Evolutionary conservation across 2,797 vertebrate genomes (phyloP), one percentile per base, ranked within the genome.

Genomic region (Gastrophryne carolinensis): DNA sequence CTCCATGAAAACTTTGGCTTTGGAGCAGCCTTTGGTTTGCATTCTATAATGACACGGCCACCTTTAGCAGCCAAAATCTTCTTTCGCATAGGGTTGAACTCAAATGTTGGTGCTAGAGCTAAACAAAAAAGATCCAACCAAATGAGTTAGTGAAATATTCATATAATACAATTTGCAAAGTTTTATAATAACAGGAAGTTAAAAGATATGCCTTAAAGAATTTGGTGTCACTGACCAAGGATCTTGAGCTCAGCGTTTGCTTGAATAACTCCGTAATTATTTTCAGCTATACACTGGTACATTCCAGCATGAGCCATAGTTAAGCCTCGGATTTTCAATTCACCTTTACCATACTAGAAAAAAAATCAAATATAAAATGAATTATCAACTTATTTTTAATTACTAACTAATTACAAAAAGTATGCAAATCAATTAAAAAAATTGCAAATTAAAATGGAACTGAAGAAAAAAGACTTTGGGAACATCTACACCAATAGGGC

Each of bases 281-380:
- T 98, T 83, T 97, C 95, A 12, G 95, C 96, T 37, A 95, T 91
- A 84, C 98, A 99, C 78, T 99, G 98, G 84, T 98, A 99, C 95
- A 99, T 97, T 79, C 95, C 97, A 0, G 94, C 94, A 79, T 98
- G 91, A 0, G 92, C 89, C 60, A 95, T 91, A 2, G 86, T 93
- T 87, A 99, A 83, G 1, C 87, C 84, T 64, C 85, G 88, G 29
- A 98, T 93, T 72, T 80, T 89, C 75, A 97, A 77, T 72, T 96
- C 93, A 32, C 93, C 92, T 81, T 88, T 91, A 69, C 88, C 85
- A 56, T 91, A 86, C 96, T 98, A 86, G 34, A 82, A 78, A 74
- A 15, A 76, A 87, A 77, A 83, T 24, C 80, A 63, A 80, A 85
- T 52, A 6, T 30, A n/a, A n/a, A n/a, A n/a, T n/a, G n/a, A n/a